Base-by-base conservation (phyloP, 2,888 invertebrate genomes). In the Callyntrura sp. region DNA sequence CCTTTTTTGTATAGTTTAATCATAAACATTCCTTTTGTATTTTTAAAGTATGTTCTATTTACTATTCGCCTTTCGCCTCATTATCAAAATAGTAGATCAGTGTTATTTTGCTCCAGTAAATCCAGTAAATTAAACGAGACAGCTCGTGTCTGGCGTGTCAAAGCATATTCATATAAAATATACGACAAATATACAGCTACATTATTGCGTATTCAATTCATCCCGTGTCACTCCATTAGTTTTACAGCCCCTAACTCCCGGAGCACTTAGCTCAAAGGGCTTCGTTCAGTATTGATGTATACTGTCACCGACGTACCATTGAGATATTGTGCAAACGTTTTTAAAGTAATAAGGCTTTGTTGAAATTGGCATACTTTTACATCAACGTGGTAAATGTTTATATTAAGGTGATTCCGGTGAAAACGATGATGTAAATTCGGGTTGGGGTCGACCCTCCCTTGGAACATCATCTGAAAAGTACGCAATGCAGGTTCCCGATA, bases 401-500 rank as follows among this genome's bases (percentile, higher is more conserved):
- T 85, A 20, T 85, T 85, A 88, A 90, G 91, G 85, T 78, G 91
- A 90, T 14, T 81, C 62, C 55, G 89, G 90, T 65, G 90, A 88
- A 78, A 88, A 45, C 65, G 93, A 92, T 84, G 91, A 91, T 45
- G 68, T 92, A 73, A 90, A 90, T 70, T 73, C 90, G 51, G 92
- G 92, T 62, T 92, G 93, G 92, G 95, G 95, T 85, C 96, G 96
- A 91, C 95, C 95, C 62, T 85, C 91, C 96, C 94, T 65, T 93
- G 95, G 62, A 97, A 97, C 97, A 96, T 93, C 96, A 96, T 94
- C 93, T 83, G 97, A 97, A 93, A 97, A 97, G 95, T 96, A 97
- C 94, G 97, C 97, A 93, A 98, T 98, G 98, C 97, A 97, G 94
- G 98, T 99, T 55, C 98, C 98, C 1, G 98, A 98, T 94, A 96